A percentile compares a stretch with the other conserved stretches of the same genome.
Conservation (phyloP, 2,113 vertebrate species). For the Sturnus vulgaris region DNA sequence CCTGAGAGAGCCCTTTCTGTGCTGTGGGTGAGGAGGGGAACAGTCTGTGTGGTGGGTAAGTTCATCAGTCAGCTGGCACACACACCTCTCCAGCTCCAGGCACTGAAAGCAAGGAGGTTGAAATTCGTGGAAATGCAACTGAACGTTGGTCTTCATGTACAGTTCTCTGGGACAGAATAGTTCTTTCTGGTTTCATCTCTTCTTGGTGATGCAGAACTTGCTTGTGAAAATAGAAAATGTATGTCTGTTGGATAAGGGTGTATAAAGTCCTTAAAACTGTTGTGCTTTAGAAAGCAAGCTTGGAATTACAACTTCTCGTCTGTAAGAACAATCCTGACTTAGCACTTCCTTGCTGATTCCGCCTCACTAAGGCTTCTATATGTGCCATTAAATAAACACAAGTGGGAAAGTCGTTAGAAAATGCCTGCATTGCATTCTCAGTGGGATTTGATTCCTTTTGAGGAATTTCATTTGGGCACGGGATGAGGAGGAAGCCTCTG, state of each 20-base stretch:
- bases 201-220: not conserved
- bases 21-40: not conserved
- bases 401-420: not conserved
- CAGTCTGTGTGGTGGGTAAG: not conserved
- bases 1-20: not conserved
- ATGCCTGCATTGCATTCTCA: not conserved
- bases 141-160: not conserved
- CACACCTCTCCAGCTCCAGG: accelerated
- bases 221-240: not conserved
- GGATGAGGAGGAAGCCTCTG: not conserved
- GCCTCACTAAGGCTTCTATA: not conserved
- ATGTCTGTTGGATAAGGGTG: not conserved
- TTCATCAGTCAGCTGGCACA: accelerated
- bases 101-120: not conserved
- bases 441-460: not conserved
- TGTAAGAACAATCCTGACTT: not conserved
- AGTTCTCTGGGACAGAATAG: not conserved
- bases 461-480: not conserved
- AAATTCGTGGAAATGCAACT: not conserved
- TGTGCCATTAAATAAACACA: not conserved
- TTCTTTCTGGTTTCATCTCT: not conserved
- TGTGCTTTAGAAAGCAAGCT: not conserved
- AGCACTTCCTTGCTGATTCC: not conserved
- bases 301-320: not conserved
- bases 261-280: not conserved